Base-by-base conservation (phyloP, 2,113 vertebrate species). In the Perca schrenkii region DNA sequence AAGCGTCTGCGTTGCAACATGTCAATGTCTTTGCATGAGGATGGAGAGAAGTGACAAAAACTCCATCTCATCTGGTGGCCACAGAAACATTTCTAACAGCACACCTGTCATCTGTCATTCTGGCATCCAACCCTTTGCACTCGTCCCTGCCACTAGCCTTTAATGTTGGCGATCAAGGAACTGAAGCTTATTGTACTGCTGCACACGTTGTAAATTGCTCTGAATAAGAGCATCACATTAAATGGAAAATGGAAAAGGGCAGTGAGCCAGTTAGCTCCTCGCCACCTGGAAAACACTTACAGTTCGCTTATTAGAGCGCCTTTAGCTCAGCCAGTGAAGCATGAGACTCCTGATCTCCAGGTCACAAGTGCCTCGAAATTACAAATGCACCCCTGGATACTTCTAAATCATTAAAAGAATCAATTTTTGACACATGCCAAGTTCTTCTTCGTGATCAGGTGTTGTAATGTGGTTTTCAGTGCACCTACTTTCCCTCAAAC, bases 341-440 rank as follows among this genome's bases (percentile, higher is more conserved):
- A 11, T 63, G 73, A 72, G 49, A 21, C 49, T 76, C 66, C 70
- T 77, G 75, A 80, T 79, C 83, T 84, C 63, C 65, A 58, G 74
- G 89, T 88, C 84, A 86, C 84, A 62, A 22, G 73, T 62, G 81
- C 34, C 71, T 79, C 77, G 75, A 86, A 86, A 89, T 84, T 80
- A 80, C 79, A 79, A 77, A 64, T 43, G 22, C n/a, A 64, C 21
- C 67, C 56, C 46, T 47, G 43, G 43, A 69, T 68, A 16, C 71
- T 64, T 68, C 36, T 11, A 16, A 65, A 68, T 62, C 73, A 28
- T 74, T 61, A 74, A 53, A 13, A 63, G 34, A 67, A 64, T 11
- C 53, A 8, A 75, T 86, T 76, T 56, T 75, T 50, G 52, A 50
- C 52, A 11, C 60, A 21, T 25, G 60, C 40, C 65, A 28, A 4